A percentile compares a stretch with the other conserved stretches of the same genome.
phyloP scores from a whole-genome alignment of 2,888 invertebrate genomes.

The Augochlorella aurata region DNA sequence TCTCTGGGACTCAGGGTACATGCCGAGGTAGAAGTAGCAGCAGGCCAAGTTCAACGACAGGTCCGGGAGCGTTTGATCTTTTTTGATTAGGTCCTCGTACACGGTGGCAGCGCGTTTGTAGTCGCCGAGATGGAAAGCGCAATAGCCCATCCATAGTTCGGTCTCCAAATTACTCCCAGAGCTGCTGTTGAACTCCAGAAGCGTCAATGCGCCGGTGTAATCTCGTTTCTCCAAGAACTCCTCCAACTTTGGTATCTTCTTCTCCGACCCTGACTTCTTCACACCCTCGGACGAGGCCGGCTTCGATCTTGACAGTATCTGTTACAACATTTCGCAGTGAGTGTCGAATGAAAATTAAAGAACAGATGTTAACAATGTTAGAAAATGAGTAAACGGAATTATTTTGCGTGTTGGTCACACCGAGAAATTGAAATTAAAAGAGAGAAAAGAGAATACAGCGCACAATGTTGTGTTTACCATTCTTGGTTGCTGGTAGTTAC shows the following conservation, averaged over 20 bases:
- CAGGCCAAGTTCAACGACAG: slow-evolving; percentile 93
- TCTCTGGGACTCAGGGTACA: slow-evolving; percentile 89
- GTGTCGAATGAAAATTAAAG: not conserved
- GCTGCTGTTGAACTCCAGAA: slow-evolving; percentile 89
- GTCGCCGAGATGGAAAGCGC: slow-evolving; percentile 97
- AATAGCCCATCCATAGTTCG: slow-evolving; percentile 96
- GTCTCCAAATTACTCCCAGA: slow-evolving; percentile 82
- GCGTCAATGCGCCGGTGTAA: slow-evolving; percentile 96
- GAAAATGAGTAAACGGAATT: not conserved
- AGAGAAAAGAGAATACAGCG: slow-evolving; percentile 7
- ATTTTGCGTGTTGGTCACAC: not conserved
- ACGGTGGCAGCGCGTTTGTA: slow-evolving; percentile 86
- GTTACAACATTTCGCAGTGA: slow-evolving; percentile 21
- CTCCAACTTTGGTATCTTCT: slow-evolving; percentile 90
- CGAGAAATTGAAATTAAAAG: not conserved
- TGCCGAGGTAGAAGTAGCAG: slow-evolving; percentile 96
- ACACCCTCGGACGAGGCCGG: slow-evolving; percentile 86
- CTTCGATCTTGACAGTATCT: slow-evolving; percentile 93
- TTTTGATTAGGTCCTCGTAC: slow-evolving; percentile 85
- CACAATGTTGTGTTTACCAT: slow-evolving; percentile 52
- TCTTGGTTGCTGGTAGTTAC: slow-evolving; percentile 53
- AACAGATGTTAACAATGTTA: not conserved
- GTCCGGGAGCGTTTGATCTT: slow-evolving; percentile 83
- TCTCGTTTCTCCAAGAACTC: slow-evolving; percentile 95
- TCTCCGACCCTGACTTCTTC: slow-evolving; percentile 79